phyloP scores from a whole-genome alignment of 2,888 invertebrate species.

The Drosophila algonquin region DNA sequence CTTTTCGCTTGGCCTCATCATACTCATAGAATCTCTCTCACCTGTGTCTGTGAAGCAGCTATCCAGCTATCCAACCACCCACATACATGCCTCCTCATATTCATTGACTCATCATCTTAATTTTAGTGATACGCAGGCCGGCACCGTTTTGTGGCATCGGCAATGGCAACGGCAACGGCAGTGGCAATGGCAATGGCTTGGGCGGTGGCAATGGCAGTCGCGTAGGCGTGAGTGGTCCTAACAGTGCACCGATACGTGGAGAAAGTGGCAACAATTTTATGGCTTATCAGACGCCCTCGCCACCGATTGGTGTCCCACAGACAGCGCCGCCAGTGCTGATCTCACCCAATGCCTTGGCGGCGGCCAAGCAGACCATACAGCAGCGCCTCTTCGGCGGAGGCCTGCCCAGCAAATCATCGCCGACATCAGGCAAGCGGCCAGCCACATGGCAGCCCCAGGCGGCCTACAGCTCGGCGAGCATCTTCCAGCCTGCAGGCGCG shows the following conservation, averaged over 20 bases:
- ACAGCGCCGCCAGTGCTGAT: conserved; percentile 56
- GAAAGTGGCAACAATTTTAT: conserved; percentile 51
- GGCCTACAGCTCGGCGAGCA: conserved; percentile 64
- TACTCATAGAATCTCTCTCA: conserved; percentile 20
- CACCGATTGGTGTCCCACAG: conserved; percentile 48
- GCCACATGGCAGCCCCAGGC: conserved; percentile 62
- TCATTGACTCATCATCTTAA: conserved; percentile 82
- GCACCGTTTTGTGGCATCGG: conserved; percentile 76
- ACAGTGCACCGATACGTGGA: conserved; percentile 35
- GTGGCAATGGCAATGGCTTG: conserved; percentile 40
- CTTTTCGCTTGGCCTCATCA: conserved; percentile 29
- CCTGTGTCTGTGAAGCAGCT: conserved; percentile 9
- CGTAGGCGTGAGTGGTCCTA: conserved; percentile 9
- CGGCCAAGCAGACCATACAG: conserved; percentile 79
- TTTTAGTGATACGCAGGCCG: conserved; percentile 86
- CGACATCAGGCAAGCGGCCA: conserved; percentile 19
- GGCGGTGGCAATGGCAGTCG: conserved; percentile 40
- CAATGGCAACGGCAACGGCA: conserved; percentile 59
- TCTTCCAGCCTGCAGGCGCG: conserved; percentile 59
- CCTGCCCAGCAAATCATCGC: conserved; percentile 23
- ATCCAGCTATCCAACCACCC: conserved; percentile 12
- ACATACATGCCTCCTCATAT: conserved; percentile 64
- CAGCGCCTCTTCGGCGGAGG: conserved; percentile 69
- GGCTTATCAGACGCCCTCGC: conserved; percentile 43
- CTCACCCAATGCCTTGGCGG: conserved; percentile 80